phyloP scores from a whole-genome alignment of 2,113 vertebrate species.

The Cyanocitta stelleri region DNA sequence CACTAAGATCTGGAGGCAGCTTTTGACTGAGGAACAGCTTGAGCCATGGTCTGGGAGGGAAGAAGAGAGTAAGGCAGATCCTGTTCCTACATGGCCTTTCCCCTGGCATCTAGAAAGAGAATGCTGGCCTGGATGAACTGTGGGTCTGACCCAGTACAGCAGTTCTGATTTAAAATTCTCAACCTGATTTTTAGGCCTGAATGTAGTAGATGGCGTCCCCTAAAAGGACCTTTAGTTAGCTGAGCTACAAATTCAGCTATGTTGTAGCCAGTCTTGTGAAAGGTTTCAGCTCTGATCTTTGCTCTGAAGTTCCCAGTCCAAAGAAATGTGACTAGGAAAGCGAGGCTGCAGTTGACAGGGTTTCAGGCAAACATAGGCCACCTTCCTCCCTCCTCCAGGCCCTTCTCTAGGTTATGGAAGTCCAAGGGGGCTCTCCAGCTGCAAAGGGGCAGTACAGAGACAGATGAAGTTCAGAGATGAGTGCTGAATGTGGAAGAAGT shows the following conservation, averaged over 20 bases:
- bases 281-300: neutral
- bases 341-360: neutral
- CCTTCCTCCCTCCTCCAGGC: neutral
- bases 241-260: neutral
- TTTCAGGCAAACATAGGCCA: neutral
- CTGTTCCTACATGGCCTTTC: neutral
- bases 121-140: neutral
- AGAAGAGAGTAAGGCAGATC: neutral
- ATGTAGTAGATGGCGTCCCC: neutral
- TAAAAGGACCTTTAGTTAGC: neutral
- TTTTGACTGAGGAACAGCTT: neutral
- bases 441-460: neutral
- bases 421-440: neutral
- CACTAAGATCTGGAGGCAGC: neutral
- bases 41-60: neutral
- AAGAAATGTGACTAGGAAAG: neutral
- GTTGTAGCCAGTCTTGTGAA: neutral
- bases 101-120: neutral
- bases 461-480: neutral
- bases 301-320: neutral
- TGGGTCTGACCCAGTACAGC: neutral
- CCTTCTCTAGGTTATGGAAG: neutral
- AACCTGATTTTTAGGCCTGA: neutral
- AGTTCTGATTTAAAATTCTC: neutral
- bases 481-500: neutral